Evolutionary conservation across 2,888 invertebrate species (phyloP), one percentile per base, ranked within the genome.

Genomic region (Diarsia dahlii): DNA sequence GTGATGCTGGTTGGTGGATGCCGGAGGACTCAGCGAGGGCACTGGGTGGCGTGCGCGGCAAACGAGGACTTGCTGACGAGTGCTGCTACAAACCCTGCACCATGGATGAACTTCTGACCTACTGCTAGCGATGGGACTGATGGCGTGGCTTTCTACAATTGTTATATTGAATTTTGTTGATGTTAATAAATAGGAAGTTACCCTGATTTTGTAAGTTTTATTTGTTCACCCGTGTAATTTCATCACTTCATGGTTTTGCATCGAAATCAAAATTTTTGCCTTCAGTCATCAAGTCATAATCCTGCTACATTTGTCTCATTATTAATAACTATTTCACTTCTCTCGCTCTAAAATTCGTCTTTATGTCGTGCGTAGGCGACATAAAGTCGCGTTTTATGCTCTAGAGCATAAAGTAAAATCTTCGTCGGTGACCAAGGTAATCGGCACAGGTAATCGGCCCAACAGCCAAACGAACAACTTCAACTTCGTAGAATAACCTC

Each of bases 71-170:
- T 0, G 88, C 87, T 3, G 76, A 87, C 18, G 91, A 92, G 70
- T 92, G 91, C 84, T 92, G 91, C 65, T 81, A 81, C 2, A 89
- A 90, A 12, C 74, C 90, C 1, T 92, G 91, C 75, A 86, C 88
- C 3, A 20, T 90, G 0, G 77, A 88, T 6, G 89, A 89, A 56
- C 78, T 91, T 66, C 64, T 89, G 9, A 64, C 74, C 0, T 90
- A 90, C 74, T 90, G 90, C 71, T 87, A 84, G 62, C 1, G 39
- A 28, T 39, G 20, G 20, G 9, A 69, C 48, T 48, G n/a, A 28
- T 18, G 39, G 12, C 28, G 20, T 39, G 58, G 60, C 45, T 74
- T 58, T n/a, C 18, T 62, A 28, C 4, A 63, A 28, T 64, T 45
- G 39, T 45, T n/a, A 20, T 76, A 10, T 58, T 50, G 5, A 45